Base-by-base conservation (phyloP, 2,113 vertebrate genomes). In the Cygnus buccinator region DNA sequence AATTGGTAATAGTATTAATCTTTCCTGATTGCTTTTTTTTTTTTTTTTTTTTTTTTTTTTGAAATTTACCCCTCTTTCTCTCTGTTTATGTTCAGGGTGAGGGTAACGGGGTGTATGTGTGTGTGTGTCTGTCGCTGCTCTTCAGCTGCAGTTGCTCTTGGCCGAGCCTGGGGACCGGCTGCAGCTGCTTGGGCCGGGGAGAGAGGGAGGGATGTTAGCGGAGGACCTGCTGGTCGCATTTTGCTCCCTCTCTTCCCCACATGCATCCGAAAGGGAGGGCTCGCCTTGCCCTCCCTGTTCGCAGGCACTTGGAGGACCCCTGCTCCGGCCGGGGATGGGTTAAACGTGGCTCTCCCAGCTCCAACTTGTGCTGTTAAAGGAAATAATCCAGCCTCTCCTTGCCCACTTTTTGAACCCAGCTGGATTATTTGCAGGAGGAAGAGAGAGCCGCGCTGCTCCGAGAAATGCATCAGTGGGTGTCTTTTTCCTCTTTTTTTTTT, bases 121-220 rank as follows among this genome's bases (percentile, higher is more conserved):
- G 35, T 57, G 91, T 25, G 58, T 92, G 71, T 57, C 91, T 96
- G 91, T 94, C 58, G 79, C 91, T 76, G 90, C 78, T 94, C 39
- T 87, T 95, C 78, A 93, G 94, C 94, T 79, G 70, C 77, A 94
- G 66, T 94, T 96, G 95, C 63, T 93, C 62, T 68, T 44, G 78
- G 52, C 90, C 84, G 70, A 92, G 95, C 82, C 78, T 28, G 57
- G 84, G 74, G 54, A 84, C 87, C n/a, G 81, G 12, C 65, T 59
- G 90, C 95, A 93, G 96, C 95, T 95, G 81, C 71, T 87, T 31
- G 83, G 72, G 59, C 22, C 79, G 22, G 52, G 89, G 63, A 14
- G 83, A 31, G 65, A 21, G 65, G 76, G 65, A 21, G 65, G 76
- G 44, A 7, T 31, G 50, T 55, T 35, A 75, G 31, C 41, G 59